Percentiles rank a stretch among this genome's conserved stretches.
Conservation (phyloP, 2,888 invertebrate genomes). For the Mycalesis mineus region DNA sequence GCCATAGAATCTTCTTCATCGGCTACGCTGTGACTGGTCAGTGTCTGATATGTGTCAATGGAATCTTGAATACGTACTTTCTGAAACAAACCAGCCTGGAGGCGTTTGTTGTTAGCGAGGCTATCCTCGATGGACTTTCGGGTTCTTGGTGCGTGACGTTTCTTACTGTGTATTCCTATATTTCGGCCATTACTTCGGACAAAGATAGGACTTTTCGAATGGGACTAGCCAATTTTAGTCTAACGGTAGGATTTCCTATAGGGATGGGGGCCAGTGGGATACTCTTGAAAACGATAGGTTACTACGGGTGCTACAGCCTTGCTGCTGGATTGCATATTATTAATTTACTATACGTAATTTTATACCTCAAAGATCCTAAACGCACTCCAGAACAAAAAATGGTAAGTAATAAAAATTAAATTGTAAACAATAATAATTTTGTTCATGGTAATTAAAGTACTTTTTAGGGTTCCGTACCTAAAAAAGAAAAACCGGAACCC, state of each 20-base stretch:
- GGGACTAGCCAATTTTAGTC: conserved; percentile 89
- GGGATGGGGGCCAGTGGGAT: conserved; percentile 91
- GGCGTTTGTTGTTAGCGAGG: conserved; percentile 84
- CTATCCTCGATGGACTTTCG: conserved; percentile 84
- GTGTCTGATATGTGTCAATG: conserved; percentile 82
- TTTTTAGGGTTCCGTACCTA: no score
- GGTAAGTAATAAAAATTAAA: conserved; percentile 39
- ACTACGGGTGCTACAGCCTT: conserved; percentile 86
- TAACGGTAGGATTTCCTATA: conserved; percentile 91
- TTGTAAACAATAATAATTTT: no score
- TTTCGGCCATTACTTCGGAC: conserved; percentile 87
- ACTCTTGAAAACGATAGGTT: conserved; percentile 82
- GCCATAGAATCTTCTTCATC: conserved; percentile 85
- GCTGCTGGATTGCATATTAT: conserved; percentile 81
- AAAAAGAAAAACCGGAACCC: no score
- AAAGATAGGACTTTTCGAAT: conserved; percentile 88
- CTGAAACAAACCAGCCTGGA: conserved; percentile 86
- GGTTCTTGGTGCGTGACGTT: conserved; percentile 91
- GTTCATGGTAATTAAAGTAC: no score
- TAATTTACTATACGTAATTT: conserved; percentile 82
- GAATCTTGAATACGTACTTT: conserved; percentile 85
- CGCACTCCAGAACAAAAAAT: conserved; percentile 49
- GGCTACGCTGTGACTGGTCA: conserved; percentile 85
- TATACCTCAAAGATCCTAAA: conserved; percentile 81
- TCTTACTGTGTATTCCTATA: conserved; percentile 88